Evolutionary conservation across 1,140 invertebrate genomes (phyloP), one percentile per base, ranked within the genome.

Genomic region (Lordiphosa stackelbergi): DNA sequence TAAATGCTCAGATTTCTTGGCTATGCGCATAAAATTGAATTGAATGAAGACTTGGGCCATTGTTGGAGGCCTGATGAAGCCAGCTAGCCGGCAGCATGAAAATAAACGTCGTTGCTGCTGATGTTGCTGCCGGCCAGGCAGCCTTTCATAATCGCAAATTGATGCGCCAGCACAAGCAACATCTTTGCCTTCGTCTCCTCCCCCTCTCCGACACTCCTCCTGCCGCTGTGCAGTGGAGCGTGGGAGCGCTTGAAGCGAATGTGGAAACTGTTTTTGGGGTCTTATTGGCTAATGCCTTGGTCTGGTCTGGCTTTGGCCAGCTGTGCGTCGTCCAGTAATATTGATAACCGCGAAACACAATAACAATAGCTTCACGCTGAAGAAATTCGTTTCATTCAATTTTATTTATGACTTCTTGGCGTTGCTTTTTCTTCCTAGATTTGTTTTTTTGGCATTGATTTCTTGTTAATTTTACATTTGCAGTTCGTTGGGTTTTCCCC

Each of bases 391-490:
- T 72, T 72, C 56, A 72, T 59, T 69, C 71, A 60, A 81, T 81
- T 63, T 66, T 68, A 68, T 68, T 68, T 68, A 68, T 68, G 64
- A 68, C 64, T 68, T 66, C 54, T 68, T 68, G 68, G 16, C 8
- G 22, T 41, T 61, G 60, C 51, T 34, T 12, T 43, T 34, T 4
- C 6, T 48, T 72, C 47, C 11, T 11, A 12, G 65, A 49, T 37
- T 61, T 54, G 57, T 71, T 55, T 73, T 78, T 66, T 64, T 57
- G 71, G 66, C 78, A 79, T 79, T 79, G 75, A 79, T 79, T 79
- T 79, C 75, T 81, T 79, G 73, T 79, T 79, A 79, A 79, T 79
- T 79, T 79, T 81, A 75, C 71, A 79, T 79, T 79, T 81, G 77
- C 75, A 81, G 75, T 60, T 83, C 58, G 77, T 79, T 81, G 71